Conservation (phyloP, 2,113 vertebrate species). For the Epinephelus fuscoguttatus region DNA sequence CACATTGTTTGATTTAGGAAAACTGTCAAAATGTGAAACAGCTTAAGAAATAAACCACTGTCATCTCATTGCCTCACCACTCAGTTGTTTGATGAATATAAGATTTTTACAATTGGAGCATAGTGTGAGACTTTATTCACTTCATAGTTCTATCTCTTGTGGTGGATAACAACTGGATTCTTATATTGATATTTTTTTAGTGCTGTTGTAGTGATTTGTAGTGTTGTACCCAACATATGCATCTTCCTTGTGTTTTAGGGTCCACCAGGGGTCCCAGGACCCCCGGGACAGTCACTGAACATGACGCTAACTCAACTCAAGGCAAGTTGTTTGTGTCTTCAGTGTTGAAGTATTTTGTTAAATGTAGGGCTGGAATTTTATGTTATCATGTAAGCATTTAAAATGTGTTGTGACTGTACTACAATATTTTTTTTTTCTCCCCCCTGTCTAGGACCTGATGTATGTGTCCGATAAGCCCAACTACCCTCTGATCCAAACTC, state of each 20-base stretch:
- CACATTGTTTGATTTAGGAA: neutral
- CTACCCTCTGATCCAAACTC: conserved; percentile 78
- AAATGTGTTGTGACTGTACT: neutral
- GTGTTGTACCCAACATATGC: neutral
- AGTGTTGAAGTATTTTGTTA: neutral
- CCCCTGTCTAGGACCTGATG: conserved; percentile 81
- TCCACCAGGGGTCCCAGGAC: conserved; percentile 86
- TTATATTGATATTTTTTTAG: neutral
- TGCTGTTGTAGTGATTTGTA: neutral
- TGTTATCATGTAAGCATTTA: neutral
- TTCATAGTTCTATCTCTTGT: neutral
- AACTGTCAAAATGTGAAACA: neutral
- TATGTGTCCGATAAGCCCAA: conserved; percentile 86
- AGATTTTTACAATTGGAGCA: neutral
- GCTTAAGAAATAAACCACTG: neutral
- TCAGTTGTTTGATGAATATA: neutral
- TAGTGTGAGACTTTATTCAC: neutral
- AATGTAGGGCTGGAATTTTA: neutral
- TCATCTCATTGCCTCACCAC: neutral
- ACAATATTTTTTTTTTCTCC: neutral
- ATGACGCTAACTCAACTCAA: conserved; percentile 84
- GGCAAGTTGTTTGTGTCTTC: conserved; percentile 70
- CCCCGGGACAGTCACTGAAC: conserved; percentile 76
- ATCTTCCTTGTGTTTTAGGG: conserved; percentile 81
- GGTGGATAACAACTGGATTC: neutral